These are phyloP conservation scores for Diprion similis DNA, from an alignment of 1,140 invertebrate genomes.

Conservation along the genomic window DNA sequence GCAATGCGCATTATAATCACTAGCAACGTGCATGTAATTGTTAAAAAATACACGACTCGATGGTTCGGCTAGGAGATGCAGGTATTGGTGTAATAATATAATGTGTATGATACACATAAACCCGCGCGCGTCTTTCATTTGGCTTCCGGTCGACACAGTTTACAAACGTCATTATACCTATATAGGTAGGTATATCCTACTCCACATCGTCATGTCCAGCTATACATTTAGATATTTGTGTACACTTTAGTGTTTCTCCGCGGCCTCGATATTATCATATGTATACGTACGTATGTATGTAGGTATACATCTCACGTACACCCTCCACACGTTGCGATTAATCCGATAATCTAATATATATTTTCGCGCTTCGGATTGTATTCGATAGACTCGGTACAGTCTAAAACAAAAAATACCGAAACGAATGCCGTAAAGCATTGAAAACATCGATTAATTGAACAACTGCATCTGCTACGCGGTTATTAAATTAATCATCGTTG, in stretches of 20 bases:
- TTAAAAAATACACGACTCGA: not conserved
- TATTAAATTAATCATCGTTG: not conserved
- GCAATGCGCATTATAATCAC: not conserved
- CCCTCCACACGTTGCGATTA: not conserved
- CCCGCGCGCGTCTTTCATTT: not conserved
- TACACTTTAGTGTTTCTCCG: not conserved
- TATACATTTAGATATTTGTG: not conserved
- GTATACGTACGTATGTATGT: no score
- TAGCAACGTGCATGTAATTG: not conserved
- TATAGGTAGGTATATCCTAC: no score
- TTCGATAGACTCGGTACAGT: no score
- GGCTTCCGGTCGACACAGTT: constrained; percentile 1
- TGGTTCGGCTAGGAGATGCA: not conserved
- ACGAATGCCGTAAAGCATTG: not conserved
- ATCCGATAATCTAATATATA: not conserved
- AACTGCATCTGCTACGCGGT: not conserved
- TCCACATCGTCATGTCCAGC: no score
- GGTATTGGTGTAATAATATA: no score
- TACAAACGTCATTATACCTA: no score
- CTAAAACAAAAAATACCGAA: no score
- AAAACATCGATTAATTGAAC: not conserved
- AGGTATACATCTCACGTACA: not conserved
- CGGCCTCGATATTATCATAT: not conserved
- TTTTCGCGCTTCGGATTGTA: no score
- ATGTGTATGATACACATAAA: not conserved